These are phyloP conservation scores for Ganaspis sp. DNA, from an alignment of 1,140 invertebrate species.

Conservation along the genomic window DNA sequence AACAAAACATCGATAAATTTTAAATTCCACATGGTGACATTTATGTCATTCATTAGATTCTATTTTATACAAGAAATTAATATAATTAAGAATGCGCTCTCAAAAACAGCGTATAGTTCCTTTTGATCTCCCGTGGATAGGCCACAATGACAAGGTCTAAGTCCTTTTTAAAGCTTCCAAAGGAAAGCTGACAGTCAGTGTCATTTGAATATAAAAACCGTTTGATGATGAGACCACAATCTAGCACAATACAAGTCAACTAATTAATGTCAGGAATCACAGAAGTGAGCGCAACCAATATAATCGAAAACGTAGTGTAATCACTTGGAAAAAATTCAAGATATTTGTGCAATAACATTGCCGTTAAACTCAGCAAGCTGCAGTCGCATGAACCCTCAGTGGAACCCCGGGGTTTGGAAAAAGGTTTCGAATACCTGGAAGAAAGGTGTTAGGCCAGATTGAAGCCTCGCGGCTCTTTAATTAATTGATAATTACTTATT, in stretches of 20 bases:
- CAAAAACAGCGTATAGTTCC: too few species aligned
- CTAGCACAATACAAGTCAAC: not conserved
- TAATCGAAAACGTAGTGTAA: not conserved
- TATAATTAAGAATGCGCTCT: too few species aligned
- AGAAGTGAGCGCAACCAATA: not conserved
- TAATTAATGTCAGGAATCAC: not conserved
- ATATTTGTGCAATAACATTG: not conserved
- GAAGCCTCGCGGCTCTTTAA: slow-evolving; percentile 54
- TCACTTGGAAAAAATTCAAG: not conserved
- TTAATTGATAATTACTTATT: slow-evolving; percentile 57
- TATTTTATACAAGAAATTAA: too few species aligned
- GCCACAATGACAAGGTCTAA: too few species aligned
- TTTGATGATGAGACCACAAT: not conserved
- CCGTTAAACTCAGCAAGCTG: not conserved
- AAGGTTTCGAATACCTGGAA: not conserved
- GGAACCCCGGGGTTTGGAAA: not conserved
- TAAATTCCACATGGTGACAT: too few species aligned
- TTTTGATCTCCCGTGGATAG: too few species aligned
- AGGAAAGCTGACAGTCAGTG: not conserved
- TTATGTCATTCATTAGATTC: too few species aligned
- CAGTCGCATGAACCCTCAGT: not conserved
- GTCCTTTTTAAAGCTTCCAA: not conserved
- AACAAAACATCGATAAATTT: too few species aligned
- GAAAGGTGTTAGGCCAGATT: slow-evolving; percentile 53
- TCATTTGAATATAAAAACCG: not conserved